Percentiles rank a stretch among this genome's conserved stretches.
Conservation (phyloP, 2,797 vertebrate species). For the Manis crassicaudata region DNA sequence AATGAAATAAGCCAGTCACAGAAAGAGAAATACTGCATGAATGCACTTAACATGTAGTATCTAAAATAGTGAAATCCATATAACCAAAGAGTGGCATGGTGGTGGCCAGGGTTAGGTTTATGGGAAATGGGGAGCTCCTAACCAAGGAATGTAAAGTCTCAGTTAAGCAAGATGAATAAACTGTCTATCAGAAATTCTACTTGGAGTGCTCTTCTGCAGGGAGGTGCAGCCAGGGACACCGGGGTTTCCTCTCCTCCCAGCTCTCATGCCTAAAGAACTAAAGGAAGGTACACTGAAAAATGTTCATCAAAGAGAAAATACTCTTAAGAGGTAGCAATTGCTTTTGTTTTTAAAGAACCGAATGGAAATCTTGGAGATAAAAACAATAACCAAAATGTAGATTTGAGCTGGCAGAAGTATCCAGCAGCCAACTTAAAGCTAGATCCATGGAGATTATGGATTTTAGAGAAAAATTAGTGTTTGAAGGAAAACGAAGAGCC, state of each 20-base stretch:
- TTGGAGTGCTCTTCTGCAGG: no score
- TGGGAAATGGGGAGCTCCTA: background rate
- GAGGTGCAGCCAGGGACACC: no score
- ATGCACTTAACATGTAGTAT: background rate
- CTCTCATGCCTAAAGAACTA: background rate
- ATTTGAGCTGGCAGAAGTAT: background rate
- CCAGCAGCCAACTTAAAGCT: background rate
- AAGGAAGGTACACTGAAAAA: background rate
- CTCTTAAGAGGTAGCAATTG: background rate
- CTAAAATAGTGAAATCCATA: background rate
- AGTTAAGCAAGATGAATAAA: background rate
- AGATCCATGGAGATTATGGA: background rate
- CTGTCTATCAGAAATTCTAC: background rate
- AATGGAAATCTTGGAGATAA: background rate
- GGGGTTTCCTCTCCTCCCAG: no score
- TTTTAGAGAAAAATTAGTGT: background rate
- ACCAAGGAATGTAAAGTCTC: background rate
- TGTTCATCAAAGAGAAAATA: background rate
- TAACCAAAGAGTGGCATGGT: background rate
- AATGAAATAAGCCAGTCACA: background rate
- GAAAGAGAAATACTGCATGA: background rate
- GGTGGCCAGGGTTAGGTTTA: background rate
- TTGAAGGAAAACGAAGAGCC: background rate
- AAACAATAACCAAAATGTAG: background rate
- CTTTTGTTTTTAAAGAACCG: background rate